These are phyloP conservation scores for Ischnus inquisitorius DNA, from an alignment of 2,888 invertebrate species.

Conservation along the genomic window DNA sequence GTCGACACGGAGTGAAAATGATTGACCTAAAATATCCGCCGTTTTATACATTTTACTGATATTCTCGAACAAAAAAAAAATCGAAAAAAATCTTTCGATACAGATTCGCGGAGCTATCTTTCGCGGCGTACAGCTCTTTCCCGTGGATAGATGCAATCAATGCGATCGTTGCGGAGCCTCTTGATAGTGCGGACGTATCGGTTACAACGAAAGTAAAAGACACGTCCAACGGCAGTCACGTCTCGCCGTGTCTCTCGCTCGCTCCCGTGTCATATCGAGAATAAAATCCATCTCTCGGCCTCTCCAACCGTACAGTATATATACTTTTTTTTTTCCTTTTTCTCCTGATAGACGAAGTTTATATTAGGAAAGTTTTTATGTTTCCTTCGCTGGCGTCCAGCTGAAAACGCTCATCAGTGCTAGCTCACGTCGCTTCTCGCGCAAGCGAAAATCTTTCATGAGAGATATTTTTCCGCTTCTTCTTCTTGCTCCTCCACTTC, in stretches of 20 bases:
- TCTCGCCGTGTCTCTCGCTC: conserved; percentile 39
- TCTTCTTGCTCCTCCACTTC: conserved; percentile 13
- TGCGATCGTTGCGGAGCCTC: conserved; percentile 24
- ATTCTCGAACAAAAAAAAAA: neutral
- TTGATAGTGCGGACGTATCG: conserved; percentile 16
- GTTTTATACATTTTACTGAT: neutral
- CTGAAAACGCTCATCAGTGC: conserved; percentile 72
- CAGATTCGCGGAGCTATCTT: neutral
- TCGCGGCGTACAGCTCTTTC: neutral
- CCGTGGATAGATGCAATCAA: conserved; percentile 33
- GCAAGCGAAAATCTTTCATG: conserved; percentile 53
- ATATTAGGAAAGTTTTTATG: conserved; percentile 82
- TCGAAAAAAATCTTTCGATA: neutral
- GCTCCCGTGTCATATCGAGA: conserved; percentile 72
- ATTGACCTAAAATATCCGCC: neutral
- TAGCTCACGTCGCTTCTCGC: conserved; percentile 49
- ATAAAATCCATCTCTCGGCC: conserved; percentile 74
- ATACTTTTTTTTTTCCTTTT: conserved; percentile 28
- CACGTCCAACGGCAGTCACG: conserved; percentile 51
- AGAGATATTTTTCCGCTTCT: conserved; percentile 36
- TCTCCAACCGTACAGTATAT: conserved; percentile 44
- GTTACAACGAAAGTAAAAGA: conserved; percentile 24
- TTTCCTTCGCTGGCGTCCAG: conserved; percentile 70
- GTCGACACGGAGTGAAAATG: neutral
- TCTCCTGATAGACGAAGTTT: conserved; percentile 78